Conservation (phyloP, 2,113 vertebrate genomes). For the Anarrhichthys ocellatus region DNA sequence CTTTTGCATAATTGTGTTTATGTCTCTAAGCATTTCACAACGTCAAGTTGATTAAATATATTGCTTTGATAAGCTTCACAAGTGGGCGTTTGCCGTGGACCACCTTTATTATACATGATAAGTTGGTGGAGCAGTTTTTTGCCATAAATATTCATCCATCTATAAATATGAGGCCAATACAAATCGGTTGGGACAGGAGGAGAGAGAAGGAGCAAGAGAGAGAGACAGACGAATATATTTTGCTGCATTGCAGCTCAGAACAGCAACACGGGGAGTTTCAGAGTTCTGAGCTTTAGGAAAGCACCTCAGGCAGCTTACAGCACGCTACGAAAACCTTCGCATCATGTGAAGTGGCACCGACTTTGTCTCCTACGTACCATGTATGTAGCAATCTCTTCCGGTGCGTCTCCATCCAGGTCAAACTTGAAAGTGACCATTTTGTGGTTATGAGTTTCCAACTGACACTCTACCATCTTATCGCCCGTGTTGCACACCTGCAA, state of each 20-base stretch:
- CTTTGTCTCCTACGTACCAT: constrained; percentile 86
- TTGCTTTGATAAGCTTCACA: neutral
- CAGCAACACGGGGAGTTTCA: constrained; percentile 38
- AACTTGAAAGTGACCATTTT: constrained; percentile 99
- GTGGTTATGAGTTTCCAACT: constrained; percentile 98
- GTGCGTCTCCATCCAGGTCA: constrained; percentile 95
- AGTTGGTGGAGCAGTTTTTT: constrained; percentile 1
- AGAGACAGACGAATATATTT: constrained; percentile 19
- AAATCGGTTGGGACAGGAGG: constrained; percentile 23
- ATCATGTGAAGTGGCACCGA: neutral
- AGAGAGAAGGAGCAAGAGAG: constrained; percentile 13
- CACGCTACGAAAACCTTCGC: constrained; percentile 12
- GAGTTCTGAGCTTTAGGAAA: constrained; percentile 6
- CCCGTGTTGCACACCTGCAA: constrained; percentile 94
- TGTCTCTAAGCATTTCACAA: neutral
- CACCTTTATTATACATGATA: neutral
- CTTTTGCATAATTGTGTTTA: neutral
- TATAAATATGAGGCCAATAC: constrained; percentile 23
- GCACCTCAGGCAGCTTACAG: neutral
- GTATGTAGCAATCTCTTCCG: constrained; percentile 96
- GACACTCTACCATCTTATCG: constrained; percentile 99
- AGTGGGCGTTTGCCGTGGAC: neutral
- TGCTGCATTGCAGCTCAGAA: constrained; percentile 73
- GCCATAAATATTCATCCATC: constrained; percentile 33
- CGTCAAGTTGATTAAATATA: neutral